Evolutionary conservation across 92 coral and sea anemone genomes (phyloP), one percentile per base, ranked within the genome.

Genomic region (Heliopora coerulea): DNA sequence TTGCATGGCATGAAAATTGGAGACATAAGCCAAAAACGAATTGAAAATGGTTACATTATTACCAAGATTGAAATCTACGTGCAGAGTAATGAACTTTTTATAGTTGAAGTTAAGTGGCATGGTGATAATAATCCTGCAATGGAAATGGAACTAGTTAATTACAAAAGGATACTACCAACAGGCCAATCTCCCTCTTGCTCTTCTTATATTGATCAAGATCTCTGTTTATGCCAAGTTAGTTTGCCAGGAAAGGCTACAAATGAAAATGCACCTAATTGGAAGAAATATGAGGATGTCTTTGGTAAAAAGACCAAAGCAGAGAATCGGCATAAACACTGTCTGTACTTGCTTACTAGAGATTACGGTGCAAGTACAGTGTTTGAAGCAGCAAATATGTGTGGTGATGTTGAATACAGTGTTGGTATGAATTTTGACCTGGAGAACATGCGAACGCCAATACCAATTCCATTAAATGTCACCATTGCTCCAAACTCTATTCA

Each of bases 191-290:
- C 63, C 50, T 24, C 73, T 14, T 91, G 97, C 37, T 82, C 80
- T 23, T 65, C 78, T 5, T 69, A 83, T 17, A 89, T 91, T 35
- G 97, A 88, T 26, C 50, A 84, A 65, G 85, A 89, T 68, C 89
- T 91, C 8, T 91, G 97, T 35, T 68, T 86, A 20, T 91, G 97
- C 49, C 44, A 32, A 35, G 48, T 18, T 50, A 77, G 73, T 56
- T 61, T 62, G 32, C 49, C 46, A 41, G 46, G 29, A 27, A 18
- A 25, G 39, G 1, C 37, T 17, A 25, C 26, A 31, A 56, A 26
- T 35, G 23, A 24, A 50, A 74, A 65, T 40, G 50, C 60, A 4
- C 82, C 59, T 23, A 49, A 49, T 34, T 80, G 72, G 72, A 58
- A 35, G 62, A 58, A 49, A 25, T 69, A 79, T 61, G 80, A 64